Percentiles rank a stretch among this genome's conserved stretches.
phyloP scores from a whole-genome alignment of 2,888 invertebrate species.

The Aplocera efformata region DNA sequence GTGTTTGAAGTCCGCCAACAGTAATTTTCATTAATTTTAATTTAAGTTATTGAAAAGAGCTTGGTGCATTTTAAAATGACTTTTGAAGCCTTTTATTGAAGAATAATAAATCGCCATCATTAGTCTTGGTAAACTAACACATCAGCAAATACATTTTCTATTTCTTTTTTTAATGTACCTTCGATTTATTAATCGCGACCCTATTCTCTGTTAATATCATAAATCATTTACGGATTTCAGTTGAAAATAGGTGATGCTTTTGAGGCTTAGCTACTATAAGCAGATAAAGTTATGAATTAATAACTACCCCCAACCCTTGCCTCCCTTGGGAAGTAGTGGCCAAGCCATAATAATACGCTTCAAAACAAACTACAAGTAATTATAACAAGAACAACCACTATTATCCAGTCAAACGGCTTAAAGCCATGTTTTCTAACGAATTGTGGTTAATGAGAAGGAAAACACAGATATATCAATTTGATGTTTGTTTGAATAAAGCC shows the following conservation, averaged over 20 bases:
- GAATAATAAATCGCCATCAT: constrained; percentile 1
- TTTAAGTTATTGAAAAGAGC: too few species aligned
- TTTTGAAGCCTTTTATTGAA: not conserved
- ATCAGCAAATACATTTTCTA: too few species aligned
- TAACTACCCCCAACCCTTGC: constrained; percentile 57
- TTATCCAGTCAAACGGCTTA: constrained; percentile 66
- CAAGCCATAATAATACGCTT: constrained; percentile 65
- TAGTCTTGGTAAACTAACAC: not conserved
- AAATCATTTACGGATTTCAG: constrained; percentile 31
- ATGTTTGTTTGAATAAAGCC: constrained; percentile 13
- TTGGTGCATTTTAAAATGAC: too few species aligned
- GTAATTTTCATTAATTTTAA: too few species aligned
- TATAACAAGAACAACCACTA: constrained; percentile 66
- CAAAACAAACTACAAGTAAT: constrained; percentile 74
- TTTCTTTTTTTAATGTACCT: too few species aligned
- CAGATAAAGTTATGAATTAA: constrained; percentile 65
- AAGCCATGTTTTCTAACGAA: constrained; percentile 56
- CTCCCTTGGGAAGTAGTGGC: constrained; percentile 59
- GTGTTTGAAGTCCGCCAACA: too few species aligned
- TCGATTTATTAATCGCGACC: too few species aligned
- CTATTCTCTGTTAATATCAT: constrained; percentile 21
- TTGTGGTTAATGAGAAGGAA: constrained; percentile 52
- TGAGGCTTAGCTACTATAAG: constrained; percentile 46
- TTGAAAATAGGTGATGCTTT: constrained; percentile 50
- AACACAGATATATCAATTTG: constrained; percentile 29